Conservation (phyloP, 2,113 vertebrate species). For the Apteryx mantelli region DNA sequence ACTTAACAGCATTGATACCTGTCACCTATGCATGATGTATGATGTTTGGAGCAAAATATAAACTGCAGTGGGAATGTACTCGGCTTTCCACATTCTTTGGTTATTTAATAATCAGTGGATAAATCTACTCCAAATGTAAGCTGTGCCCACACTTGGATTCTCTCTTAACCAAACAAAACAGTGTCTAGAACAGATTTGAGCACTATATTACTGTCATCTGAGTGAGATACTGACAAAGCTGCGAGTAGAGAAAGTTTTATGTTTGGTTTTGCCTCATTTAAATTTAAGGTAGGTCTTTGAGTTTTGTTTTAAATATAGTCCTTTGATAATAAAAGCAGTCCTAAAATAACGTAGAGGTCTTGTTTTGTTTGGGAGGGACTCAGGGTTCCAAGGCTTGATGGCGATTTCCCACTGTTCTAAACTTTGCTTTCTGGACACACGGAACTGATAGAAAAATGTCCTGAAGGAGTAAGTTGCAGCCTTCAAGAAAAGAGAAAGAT, state of each 20-base stretch:
- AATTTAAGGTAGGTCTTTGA: not conserved
- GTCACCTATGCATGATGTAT: not conserved
- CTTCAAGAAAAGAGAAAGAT: not conserved
- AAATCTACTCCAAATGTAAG: not conserved
- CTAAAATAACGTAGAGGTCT: conserved; percentile 10
- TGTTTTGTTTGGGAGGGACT: conserved; percentile 43
- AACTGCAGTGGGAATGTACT: not conserved
- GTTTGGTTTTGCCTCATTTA: not conserved
- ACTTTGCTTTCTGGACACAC: conserved; percentile 13
- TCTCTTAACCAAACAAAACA: not conserved
- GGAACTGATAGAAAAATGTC: conserved; percentile 24
- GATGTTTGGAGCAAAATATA: not conserved
- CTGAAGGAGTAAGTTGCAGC: not conserved
- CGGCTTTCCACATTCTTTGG: rapidly evolving
- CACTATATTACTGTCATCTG: not conserved
- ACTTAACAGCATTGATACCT: not conserved
- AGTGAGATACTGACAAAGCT: not conserved
- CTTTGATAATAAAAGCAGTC: not conserved
- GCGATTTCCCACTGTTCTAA: not conserved
- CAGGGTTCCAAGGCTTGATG: not conserved
- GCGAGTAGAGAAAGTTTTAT: not conserved
- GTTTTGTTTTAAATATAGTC: not conserved
- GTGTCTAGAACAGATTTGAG: not conserved
- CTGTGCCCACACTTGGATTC: not conserved
- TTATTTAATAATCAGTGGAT: not conserved